Evolutionary conservation across 2,113 vertebrate genomes (phyloP), one percentile per base, ranked within the genome.

Genomic region (Cervus canadensis): DNA sequence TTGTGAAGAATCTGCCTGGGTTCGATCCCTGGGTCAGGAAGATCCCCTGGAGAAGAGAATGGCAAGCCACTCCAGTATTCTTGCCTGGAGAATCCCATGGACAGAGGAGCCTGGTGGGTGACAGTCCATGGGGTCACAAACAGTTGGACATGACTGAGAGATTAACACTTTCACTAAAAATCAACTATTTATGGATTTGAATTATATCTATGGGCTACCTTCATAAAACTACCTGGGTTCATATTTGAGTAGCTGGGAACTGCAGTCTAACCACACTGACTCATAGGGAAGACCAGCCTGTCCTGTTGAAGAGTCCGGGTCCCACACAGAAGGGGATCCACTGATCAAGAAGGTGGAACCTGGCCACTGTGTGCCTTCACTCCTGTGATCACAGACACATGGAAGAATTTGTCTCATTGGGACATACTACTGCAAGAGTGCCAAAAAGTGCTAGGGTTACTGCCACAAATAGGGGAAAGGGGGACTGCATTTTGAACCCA

Each of bases 211-310:
- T 57, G 40, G 96, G 43, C 60, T 28, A 23, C 1, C 30, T 83
- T 57, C 21, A 33, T 5, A 60, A 56, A 89, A 56, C 30, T 3
- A 45, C 50, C 21, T 26, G 40, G 3, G n/a, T 33, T 45, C 30
- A 3, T 82, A 3, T 82, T 86, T 26, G 17, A 87, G 36, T n/a
- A 45, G 3, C 7, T 45, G 21, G 19, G 11, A 8, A 28, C 7
- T 7, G 17, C 11, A 25, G 28, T 3, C 16, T 62, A 26, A 4
- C 5, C n/a, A 71, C 11, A 28, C 0, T 28, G 3, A 28, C 6
- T 14, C 3, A 5, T 60, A 26, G 14, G 50, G 78, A 59, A 67
- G 25, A 43, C 3, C 6, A 14, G 6, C 12, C 36, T 96, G 14
- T 52, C 40, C 71, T 71, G 5, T 64, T 43, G 45, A 54, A n/a